These are phyloP conservation scores for Papilio helenus DNA, from an alignment of 1,140 invertebrate species.

Conservation along the genomic window DNA sequence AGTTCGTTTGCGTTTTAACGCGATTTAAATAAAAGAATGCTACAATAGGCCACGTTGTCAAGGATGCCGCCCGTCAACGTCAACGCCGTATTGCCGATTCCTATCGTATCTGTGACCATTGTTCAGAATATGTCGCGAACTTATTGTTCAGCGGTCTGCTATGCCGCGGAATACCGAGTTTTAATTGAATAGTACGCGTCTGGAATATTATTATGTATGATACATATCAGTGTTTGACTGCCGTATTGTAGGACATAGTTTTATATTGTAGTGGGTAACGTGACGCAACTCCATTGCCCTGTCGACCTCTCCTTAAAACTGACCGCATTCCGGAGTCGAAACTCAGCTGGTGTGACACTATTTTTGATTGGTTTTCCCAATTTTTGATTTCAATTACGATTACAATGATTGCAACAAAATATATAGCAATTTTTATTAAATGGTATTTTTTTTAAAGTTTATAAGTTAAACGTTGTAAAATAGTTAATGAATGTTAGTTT, in stretches of 20 bases:
- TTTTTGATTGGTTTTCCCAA: neutral
- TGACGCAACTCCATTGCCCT: constrained; percentile 19
- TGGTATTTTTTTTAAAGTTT: no score
- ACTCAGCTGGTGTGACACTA: neutral
- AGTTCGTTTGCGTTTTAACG: constrained; percentile 9
- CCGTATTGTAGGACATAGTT: constrained; percentile 17
- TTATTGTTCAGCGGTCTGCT: constrained; percentile 71
- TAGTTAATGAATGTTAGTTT: constrained; percentile 19
- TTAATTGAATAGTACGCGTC: constrained; percentile 71
- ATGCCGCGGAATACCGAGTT: constrained; percentile 67
- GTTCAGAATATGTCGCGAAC: constrained; percentile 79
- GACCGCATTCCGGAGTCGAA: constrained; percentile 21
- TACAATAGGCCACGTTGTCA: constrained; percentile 62
- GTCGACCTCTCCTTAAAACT: constrained; percentile 16
- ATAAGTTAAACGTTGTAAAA: constrained; percentile 6
- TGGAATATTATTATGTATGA: constrained; percentile 54
- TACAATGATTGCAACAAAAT: neutral
- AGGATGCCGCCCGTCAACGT: constrained; percentile 63
- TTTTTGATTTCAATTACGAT: neutral
- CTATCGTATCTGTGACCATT: constrained; percentile 76
- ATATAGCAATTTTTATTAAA: neutral
- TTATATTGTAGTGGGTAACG: constrained; percentile 29
- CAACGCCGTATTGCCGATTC: constrained; percentile 75
- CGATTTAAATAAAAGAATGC: constrained; percentile 40
- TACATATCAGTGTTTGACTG: constrained; percentile 35